These are phyloP conservation scores for Ichneumoninae sp. DNA, from an alignment of 2,888 invertebrate species.

Conservation along the genomic window DNA sequence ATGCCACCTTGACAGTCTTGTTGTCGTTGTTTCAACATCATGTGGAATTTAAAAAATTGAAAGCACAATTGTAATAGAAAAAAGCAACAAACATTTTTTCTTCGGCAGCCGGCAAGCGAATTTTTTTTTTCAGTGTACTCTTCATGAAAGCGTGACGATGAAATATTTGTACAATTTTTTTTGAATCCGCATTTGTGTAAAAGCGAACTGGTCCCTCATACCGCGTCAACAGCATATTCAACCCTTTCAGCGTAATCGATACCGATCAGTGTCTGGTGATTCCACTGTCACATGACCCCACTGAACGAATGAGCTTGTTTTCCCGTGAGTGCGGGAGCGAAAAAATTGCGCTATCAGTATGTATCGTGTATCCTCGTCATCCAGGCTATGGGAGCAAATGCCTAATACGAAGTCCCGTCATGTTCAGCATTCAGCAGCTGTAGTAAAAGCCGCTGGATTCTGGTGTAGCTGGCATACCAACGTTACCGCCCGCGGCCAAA, in stretches of 20 bases:
- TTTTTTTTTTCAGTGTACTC: no score
- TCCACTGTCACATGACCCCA: background rate
- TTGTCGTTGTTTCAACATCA: no score
- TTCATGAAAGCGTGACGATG: no score
- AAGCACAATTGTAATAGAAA: no score
- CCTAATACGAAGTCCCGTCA: slow-evolving; percentile 73
- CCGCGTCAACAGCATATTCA: background rate
- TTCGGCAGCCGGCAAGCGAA: no score
- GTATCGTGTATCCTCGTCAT: slow-evolving; percentile 70
- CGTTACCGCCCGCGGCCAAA: slow-evolving; percentile 67
- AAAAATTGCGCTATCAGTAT: slow-evolving; percentile 69
- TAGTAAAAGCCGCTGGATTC: slow-evolving; percentile 48
- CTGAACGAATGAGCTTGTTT: background rate
- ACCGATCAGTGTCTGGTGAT: background rate
- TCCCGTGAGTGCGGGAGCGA: slow-evolving; percentile 28
- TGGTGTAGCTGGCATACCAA: slow-evolving; percentile 71
- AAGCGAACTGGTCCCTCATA: background rate
- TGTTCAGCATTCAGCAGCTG: slow-evolving; percentile 69
- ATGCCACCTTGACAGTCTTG: no score
- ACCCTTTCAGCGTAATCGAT: background rate
- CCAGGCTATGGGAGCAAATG: slow-evolving; percentile 1
- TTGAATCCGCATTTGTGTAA: no score
- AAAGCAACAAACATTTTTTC: no score
- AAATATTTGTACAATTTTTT: no score
- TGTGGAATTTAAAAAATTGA: no score